phyloP scores from a whole-genome alignment of 2,113 vertebrate genomes.

The Brachirus orientalis region DNA sequence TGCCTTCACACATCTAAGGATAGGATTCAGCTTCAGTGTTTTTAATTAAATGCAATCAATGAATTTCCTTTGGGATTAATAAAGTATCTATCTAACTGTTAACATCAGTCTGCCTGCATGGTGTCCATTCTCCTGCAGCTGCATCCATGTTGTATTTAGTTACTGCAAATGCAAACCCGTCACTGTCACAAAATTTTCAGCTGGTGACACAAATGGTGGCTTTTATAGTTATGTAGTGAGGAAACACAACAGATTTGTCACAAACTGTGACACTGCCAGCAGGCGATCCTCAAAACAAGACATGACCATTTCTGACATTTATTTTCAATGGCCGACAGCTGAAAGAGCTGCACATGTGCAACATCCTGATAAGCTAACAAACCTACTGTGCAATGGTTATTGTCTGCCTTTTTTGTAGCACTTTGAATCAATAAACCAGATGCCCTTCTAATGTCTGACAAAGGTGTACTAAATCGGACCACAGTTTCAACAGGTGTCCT shows the following conservation, averaged over 20 bases:
- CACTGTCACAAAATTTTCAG: background rate
- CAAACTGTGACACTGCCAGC: background rate
- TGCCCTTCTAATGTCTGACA: slow-evolving; percentile 8
- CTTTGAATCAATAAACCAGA: slow-evolving; percentile 2
- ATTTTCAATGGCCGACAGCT: background rate
- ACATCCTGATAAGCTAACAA: background rate
- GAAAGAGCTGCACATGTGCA: background rate
- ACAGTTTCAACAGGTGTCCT: background rate
- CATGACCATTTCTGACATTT: background rate
- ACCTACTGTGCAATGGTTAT: background rate
- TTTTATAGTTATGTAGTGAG: slow-evolving; percentile 4
- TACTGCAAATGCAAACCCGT: slow-evolving; percentile 1
- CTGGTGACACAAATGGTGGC: background rate
- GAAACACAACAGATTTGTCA: background rate
- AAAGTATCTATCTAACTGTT: no score
- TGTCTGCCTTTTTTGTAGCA: slow-evolving; percentile 10
- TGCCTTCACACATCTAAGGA: background rate
- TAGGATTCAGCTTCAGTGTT: background rate
- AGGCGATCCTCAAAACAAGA: background rate
- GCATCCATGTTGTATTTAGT: background rate
- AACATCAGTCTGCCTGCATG: background rate
- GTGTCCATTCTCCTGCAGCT: background rate
- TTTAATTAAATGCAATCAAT: slow-evolving; percentile 5
- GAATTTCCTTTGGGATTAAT: no score
- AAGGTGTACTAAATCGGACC: background rate